A percentile compares a stretch with the other conserved stretches of the same genome.
Conservation (phyloP, 1,140 invertebrate species). For the Planococcus citri region DNA sequence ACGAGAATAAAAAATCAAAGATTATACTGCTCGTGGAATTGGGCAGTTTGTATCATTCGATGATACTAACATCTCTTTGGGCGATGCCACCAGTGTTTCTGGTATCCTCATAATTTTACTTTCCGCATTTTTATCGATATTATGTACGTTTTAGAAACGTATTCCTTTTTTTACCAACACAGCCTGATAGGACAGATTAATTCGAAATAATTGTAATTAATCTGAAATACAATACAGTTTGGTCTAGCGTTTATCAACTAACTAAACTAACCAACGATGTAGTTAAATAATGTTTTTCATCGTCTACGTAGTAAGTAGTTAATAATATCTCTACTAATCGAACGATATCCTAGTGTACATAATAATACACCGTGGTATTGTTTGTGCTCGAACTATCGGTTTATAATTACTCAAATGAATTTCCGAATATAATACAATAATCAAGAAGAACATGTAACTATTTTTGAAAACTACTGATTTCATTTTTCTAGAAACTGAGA, state of each 20-base stretch:
- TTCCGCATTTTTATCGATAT: not conserved
- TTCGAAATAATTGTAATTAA: not conserved
- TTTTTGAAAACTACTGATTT: too few species aligned
- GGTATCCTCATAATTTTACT: not conserved
- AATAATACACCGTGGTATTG: too few species aligned
- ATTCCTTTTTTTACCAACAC: not conserved
- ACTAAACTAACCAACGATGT: too few species aligned
- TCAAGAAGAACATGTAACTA: too few species aligned
- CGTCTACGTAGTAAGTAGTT: too few species aligned
- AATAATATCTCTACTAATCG: too few species aligned
- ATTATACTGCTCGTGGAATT: not conserved
- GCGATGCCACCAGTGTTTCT: not conserved
- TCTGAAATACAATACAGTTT: not conserved
- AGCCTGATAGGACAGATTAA: not conserved
- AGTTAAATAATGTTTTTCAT: too few species aligned
- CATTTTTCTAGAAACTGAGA: too few species aligned
- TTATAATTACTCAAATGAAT: too few species aligned
- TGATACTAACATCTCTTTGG: constrained; percentile 1
- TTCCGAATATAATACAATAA: too few species aligned
- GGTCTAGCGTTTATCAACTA: not conserved
- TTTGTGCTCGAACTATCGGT: too few species aligned
- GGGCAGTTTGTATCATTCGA: not conserved
- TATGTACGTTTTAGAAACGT: not conserved
- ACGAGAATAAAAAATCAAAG: not conserved
- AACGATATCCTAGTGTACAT: too few species aligned